Evolutionary conservation across 2,888 invertebrate species (phyloP).

Genomic region (Drosophila melanosoma): DNA sequence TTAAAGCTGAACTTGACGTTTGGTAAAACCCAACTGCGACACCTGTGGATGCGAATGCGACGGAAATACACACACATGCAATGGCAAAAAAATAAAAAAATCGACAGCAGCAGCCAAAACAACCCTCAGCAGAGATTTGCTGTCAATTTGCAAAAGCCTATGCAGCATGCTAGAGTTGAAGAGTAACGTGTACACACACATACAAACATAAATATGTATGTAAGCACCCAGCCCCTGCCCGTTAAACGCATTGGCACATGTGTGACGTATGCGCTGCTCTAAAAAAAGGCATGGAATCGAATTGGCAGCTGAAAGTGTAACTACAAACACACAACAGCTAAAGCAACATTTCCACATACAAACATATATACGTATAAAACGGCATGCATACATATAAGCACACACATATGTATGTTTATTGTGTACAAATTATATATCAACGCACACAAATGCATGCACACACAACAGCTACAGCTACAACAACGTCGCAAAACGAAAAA

Average conservation of each 20-base stretch:
- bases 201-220: background rate
- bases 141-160: conserved; percentile 66
- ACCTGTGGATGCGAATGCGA: conserved; percentile 67
- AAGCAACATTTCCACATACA: conserved; percentile 36
- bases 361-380: background rate
- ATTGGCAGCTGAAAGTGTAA: conserved; percentile 71
- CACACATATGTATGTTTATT: conserved; percentile 13
- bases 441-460: conserved; percentile 18
- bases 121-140: conserved; percentile 61
- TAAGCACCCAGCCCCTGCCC: background rate
- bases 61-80: conserved; percentile 2
- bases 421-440: conserved; percentile 32
- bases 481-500: conserved; percentile 70
- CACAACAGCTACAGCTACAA: conserved; percentile 44
- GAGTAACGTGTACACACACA: conserved; percentile 2
- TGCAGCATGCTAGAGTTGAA: conserved; percentile 29
- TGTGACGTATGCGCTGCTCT: conserved; percentile 47
- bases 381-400: background rate
- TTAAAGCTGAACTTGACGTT: conserved; percentile 72
- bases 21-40: conserved; percentile 46
- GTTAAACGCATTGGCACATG: conserved; percentile 29
- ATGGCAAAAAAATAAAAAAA: conserved; percentile 26
- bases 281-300: conserved; percentile 35
- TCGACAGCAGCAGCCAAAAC: conserved; percentile 48
- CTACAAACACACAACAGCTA: conserved; percentile 49